These are phyloP conservation scores for Ellobium chinense DNA, from an alignment of 2,888 invertebrate species.

Conservation along the genomic window DNA sequence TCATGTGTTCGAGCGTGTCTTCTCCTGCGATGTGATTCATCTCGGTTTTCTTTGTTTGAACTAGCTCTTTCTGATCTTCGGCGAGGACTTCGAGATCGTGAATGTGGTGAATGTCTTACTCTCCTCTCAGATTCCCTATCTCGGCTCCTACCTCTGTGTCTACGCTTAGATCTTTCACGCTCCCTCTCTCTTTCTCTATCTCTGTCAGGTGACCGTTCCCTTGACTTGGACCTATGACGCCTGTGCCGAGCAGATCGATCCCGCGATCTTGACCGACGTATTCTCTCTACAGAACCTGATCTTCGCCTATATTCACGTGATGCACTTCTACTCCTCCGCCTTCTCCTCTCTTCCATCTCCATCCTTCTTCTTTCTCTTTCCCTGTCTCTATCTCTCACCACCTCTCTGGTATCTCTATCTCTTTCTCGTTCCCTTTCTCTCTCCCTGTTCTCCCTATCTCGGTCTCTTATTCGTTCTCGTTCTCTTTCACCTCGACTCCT, in stretches of 20 bases:
- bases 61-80: slow-evolving; percentile 47
- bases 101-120: slow-evolving; percentile 38
- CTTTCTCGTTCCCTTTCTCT: slow-evolving; percentile 33
- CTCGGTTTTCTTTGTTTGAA: slow-evolving; percentile 48
- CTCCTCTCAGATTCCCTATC: slow-evolving; percentile 37
- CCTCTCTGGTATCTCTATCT: slow-evolving; percentile 27
- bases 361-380: slow-evolving; percentile 53
- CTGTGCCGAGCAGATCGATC: slow-evolving; percentile 47
- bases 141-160: slow-evolving; percentile 23
- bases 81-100: slow-evolving; percentile 39
- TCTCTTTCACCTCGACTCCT: slow-evolving; percentile 50
- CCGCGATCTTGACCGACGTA: slow-evolving; percentile 55
- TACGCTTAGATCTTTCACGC: slow-evolving; percentile 49
- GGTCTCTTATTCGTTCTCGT: slow-evolving; percentile 41
- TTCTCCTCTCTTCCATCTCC: slow-evolving; percentile 38
- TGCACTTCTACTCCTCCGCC: slow-evolving; percentile 47
- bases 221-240: slow-evolving; percentile 41
- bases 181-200: slow-evolving; percentile 46
- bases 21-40: slow-evolving; percentile 31
- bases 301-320: slow-evolving; percentile 57
- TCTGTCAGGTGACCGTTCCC: slow-evolving; percentile 49
- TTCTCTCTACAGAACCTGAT: slow-evolving; percentile 58
- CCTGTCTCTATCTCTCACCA: slow-evolving; percentile 33
- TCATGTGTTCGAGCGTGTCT: slow-evolving; percentile 8
- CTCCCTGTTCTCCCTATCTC: slow-evolving; percentile 52